These are phyloP conservation scores for Redunca redunca DNA, from an alignment of 2,113 vertebrate species.

Conservation along the genomic window DNA sequence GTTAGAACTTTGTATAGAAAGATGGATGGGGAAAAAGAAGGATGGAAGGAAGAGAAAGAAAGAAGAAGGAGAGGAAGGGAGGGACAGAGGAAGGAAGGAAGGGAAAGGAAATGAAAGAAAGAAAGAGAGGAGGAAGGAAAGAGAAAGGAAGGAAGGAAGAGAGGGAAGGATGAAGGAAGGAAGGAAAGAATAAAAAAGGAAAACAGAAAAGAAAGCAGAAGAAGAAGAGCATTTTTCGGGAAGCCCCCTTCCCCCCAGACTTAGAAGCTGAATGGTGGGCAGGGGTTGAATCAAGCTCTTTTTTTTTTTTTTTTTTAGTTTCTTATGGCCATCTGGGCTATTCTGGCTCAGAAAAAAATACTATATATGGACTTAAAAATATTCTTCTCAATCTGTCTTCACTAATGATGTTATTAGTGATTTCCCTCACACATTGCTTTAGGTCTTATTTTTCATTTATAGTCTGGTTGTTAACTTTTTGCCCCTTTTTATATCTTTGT, in stretches of 20 bases:
- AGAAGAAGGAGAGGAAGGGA: background rate
- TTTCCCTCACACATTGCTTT: background rate
- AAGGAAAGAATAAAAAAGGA: too few species aligned
- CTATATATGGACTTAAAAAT: background rate
- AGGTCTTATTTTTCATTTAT: background rate
- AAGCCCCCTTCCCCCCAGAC: background rate
- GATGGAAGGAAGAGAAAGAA: background rate
- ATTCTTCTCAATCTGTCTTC: background rate
- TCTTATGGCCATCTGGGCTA: background rate
- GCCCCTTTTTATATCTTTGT: background rate
- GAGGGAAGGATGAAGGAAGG: background rate
- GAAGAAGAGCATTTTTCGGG: background rate
- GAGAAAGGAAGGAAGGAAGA: background rate
- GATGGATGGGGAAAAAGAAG: background rate
- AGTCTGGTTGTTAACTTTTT: background rate
- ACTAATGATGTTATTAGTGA: background rate
- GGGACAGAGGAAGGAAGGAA: background rate
- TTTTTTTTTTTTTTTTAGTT: background rate
- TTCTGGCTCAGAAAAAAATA: background rate
- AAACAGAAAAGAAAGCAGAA: background rate
- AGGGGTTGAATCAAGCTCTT: background rate
- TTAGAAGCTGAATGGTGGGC: background rate
- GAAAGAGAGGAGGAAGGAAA: background rate
- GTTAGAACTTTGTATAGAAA: background rate
- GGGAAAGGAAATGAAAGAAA: background rate